Evolutionary conservation across 2,888 invertebrate genomes (phyloP), one percentile per base, ranked within the genome.

Genomic region (Troilus luridus): DNA sequence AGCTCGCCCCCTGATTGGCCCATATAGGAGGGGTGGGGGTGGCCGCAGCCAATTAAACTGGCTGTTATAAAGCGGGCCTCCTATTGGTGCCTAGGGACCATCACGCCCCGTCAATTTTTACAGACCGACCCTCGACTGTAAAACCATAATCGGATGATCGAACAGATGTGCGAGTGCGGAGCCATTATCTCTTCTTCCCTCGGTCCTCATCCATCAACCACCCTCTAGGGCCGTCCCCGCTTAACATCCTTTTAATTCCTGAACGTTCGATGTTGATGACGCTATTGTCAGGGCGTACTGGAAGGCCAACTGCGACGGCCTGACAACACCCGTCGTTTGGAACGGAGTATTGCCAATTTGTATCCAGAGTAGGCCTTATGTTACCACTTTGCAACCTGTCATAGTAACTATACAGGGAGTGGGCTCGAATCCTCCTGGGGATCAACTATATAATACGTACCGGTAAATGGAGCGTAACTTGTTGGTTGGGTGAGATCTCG

Each of bases 181-280:
- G 19, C 62, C 17, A 64, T 90, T 27, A 24, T 67, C 21, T 67
- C 21, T 56, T 90, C 59, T n/a, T 91, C 91, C 67, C 64, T 59
- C 88, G 41, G 58, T 67, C 72, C 81, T 72, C 62, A 67, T 89
- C 60, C 72, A 62, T 88, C 72, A 91, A 41, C 67, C 77, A 60
- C 54, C 56, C 88, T 24, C 41, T 60, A 64, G 64, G 72, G 88
- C 19, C 41, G 6, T 90, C 88, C 67, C 88, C 72, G 14, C 59
- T 91, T 91, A 85, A 64, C 88, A 67, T 91, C 88, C 88, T 91
- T 91, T 90, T 91, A 91, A 67, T 85, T 88, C 91, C 41, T 41
- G 41, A 56, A 24, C 54, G 59, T n/a, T 62, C 27, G 11, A 54
- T 27, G 41, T 88, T 91, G 77, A 85, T 85, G 85, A 85, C 85